phyloP scores from a whole-genome alignment of 2,797 vertebrate species.

The Enteromius treurensis region DNA sequence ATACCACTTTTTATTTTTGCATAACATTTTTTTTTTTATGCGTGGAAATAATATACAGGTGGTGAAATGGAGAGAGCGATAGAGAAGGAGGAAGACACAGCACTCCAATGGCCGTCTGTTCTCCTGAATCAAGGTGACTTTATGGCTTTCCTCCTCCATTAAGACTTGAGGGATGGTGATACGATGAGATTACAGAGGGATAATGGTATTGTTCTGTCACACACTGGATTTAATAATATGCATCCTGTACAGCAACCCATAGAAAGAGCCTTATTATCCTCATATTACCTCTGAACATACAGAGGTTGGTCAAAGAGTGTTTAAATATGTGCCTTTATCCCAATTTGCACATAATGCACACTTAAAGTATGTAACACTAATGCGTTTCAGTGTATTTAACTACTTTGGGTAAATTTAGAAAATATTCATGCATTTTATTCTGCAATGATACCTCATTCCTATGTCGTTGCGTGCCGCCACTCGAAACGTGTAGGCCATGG shows the following conservation, averaged over 20 bases:
- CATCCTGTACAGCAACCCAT: slow-evolving; percentile 21
- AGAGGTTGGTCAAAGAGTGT: background rate
- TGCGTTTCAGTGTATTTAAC: background rate
- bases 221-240: slow-evolving; percentile 16
- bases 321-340: background rate
- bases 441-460: slow-evolving; percentile 86
- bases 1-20: background rate
- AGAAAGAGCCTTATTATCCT: background rate
- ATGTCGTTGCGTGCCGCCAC: slow-evolving; percentile 93
- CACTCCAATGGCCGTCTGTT: slow-evolving; percentile 9
- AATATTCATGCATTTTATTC: background rate
- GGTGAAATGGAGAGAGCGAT: background rate
- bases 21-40: background rate
- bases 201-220: slow-evolving; percentile 38
- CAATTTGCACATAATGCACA: background rate
- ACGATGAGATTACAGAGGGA: slow-evolving; percentile 28
- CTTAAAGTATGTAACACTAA: background rate
- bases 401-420: background rate
- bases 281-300: background rate
- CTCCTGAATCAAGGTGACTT: slow-evolving; percentile 50
- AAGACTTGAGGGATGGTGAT: slow-evolving; percentile 33
- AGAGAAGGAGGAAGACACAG: background rate
- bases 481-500: slow-evolving; percentile 93
- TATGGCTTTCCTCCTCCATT: slow-evolving; percentile 33
- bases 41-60: background rate